Evolutionary conservation across 2,888 invertebrate species (phyloP).

Genomic region (Phengaris arion): DNA sequence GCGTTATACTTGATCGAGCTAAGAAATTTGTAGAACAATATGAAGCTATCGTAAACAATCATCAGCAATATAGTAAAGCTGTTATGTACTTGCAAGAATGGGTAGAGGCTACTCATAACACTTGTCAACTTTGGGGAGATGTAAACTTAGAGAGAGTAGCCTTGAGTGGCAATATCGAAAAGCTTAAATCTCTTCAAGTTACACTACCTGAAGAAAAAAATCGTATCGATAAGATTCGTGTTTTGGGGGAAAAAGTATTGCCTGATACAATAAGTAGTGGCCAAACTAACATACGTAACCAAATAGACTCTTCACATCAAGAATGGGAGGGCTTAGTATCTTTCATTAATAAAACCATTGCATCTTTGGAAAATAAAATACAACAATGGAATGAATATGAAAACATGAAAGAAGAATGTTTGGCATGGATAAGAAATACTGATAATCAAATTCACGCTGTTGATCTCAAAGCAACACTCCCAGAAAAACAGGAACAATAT

Average conservation of each 20-base stretch:
- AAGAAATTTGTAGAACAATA: slow-evolving; percentile 90
- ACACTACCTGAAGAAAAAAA: slow-evolving; percentile 92
- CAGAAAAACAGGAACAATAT: slow-evolving; percentile 91
- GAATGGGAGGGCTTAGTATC: slow-evolving; percentile 93
- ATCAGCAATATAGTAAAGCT: slow-evolving; percentile 92
- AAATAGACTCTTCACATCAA: slow-evolving; percentile 92
- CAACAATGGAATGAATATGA: slow-evolving; percentile 97
- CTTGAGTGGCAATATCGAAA: slow-evolving; percentile 91
- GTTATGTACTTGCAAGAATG: slow-evolving; percentile 93
- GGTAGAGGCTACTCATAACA: slow-evolving; percentile 90
- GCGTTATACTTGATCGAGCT: slow-evolving; percentile 83
- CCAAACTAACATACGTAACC: slow-evolving; percentile 90
- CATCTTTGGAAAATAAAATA: slow-evolving; percentile 88
- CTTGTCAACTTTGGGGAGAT: slow-evolving; percentile 90
- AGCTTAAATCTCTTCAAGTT: slow-evolving; percentile 87
- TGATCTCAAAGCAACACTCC: slow-evolving; percentile 89
- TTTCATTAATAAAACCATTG: slow-evolving; percentile 87
- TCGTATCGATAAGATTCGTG: slow-evolving; percentile 88
- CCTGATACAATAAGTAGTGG: slow-evolving; percentile 91
- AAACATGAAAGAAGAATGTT: slow-evolving; percentile 89
- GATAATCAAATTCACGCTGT: slow-evolving; percentile 93
- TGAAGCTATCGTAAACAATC: slow-evolving; percentile 92
- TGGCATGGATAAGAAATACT: slow-evolving; percentile 92
- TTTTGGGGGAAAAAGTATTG: slow-evolving; percentile 93
- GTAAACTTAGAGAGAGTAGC: slow-evolving; percentile 90